Evolutionary conservation across 2,113 vertebrate genomes (phyloP), one percentile per base, ranked within the genome.

Genomic region (Alces alces): DNA sequence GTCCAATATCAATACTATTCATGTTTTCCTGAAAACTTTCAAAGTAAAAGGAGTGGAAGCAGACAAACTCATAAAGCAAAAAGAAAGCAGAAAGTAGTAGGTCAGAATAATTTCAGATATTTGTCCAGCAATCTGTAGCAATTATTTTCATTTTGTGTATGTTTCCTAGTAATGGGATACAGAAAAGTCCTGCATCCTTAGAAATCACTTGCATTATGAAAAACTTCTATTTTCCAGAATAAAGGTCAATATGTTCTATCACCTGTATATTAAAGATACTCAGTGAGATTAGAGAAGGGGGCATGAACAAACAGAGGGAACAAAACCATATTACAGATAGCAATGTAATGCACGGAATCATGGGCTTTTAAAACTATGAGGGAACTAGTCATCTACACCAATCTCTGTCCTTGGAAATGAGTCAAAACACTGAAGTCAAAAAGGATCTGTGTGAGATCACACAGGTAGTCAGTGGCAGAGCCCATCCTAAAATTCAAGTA

Each of bases 81-180:
- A 16, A 86, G 39, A 84, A 93, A 86, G 27, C 94, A 79, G 43
- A 94, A 79, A 28, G 43, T 11, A 80, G 17, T 54, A 85, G 50
- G n/a, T 58, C 25, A 86, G 64, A 97, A 96, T 94, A 93, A 94
- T 83, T 95, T 95, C 64, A 94, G 55, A 55, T 19, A 39, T 88
- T 88, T 94, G 5, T 23, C 80, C 45, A 39, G 36, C 54, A 90
- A 4, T 78, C 21, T 93, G 4, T 47, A 92, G 23, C 94, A 43
- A 5, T 91, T 89, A 45, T 47, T 89, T 95, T 86, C 17, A 16
- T 47, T 87, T 11, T 61, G 10, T 86, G 8, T 47, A 54, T 14
- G 7, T 66, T 89, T 83, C 28, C 27, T 95, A 23, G 50, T 90
- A 43, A 94, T 2, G 23, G 16, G 6, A 55, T 45, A 60, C 3